A percentile compares a stretch with the other conserved stretches of the same genome.
phyloP scores from a whole-genome alignment of 2,113 vertebrate species.

The Mugil cephalus region DNA sequence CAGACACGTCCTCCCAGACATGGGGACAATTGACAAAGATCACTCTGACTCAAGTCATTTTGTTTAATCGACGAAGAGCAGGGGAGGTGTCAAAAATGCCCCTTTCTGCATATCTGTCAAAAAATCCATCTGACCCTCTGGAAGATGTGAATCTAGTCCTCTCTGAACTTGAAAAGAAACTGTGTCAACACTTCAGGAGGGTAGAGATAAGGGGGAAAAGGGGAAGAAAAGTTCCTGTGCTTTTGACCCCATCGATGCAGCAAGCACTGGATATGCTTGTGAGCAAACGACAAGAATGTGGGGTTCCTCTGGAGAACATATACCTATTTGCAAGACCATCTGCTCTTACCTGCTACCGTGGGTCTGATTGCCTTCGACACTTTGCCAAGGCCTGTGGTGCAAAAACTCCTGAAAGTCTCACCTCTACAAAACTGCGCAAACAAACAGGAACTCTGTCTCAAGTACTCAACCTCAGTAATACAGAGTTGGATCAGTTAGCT shows the following conservation, averaged over 20 bases:
- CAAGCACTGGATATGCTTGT: constrained; percentile 51
- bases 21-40: constrained; percentile 55
- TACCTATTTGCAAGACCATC: constrained; percentile 46
- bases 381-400: constrained; percentile 39
- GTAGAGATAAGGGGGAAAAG: constrained; percentile 53
- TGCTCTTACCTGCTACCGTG: constrained; percentile 15
- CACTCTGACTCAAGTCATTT: constrained; percentile 45
- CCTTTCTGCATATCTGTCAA: constrained; percentile 25
- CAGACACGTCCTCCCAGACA: background rate
- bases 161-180: constrained; percentile 34
- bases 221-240: no score
- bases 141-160: background rate
- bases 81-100: constrained; percentile 53
- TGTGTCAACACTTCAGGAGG: constrained; percentile 50
- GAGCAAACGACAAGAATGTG: constrained; percentile 37
- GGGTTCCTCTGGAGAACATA: constrained; percentile 16
- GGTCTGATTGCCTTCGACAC: constrained; percentile 46
- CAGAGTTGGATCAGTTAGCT: constrained; percentile 34
- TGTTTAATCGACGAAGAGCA: constrained; percentile 56
- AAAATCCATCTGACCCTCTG: background rate
- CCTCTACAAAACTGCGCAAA: constrained; percentile 50
- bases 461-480: constrained; percentile 52
- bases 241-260: constrained; percentile 59
- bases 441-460: constrained; percentile 55
- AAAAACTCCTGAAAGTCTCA: constrained; percentile 33